Base-by-base conservation (phyloP, 2,888 invertebrate species). In the Aradus depressus region DNA sequence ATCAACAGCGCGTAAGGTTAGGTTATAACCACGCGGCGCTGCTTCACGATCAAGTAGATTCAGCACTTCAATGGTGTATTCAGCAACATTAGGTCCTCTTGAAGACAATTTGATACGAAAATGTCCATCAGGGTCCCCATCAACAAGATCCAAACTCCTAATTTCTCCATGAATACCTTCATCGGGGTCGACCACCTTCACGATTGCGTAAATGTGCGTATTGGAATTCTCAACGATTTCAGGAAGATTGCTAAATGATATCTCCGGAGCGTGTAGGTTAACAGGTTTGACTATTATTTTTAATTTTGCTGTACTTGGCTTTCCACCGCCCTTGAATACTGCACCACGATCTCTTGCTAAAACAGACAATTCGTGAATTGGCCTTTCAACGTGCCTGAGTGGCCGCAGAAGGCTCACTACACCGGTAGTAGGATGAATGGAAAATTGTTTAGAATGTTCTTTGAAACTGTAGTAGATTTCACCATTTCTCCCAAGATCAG, bases 401-500 rank as follows among this genome's bases (percentile, higher is more conserved):
- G 81, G 80, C 58, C 86, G 77, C 35, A 90, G 87, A 16, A 92
- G 72, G 14, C 84, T 83, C 53, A 96, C 79, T 22, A 87, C 79
- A 8, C 96, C 96, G 41, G 85, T 85, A 49, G 90, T 87, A 2
- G 95, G 92, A 68, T 97, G 92, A 51, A 98, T 81, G 28, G 90
- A 84, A 67, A 96, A 97, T 62, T 80, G 81, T 64, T 86, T 83
- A 38, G 83, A 87, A 52, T 16, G 78, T 75, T 86, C 81, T 44
- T 78, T 73, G 63, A 97, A 81, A 67, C 90, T 92, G 71, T 95
- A 97, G 71, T 96, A 96, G 61, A 97, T 89, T 72, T 96, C 92
- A 1, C 95, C 93, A 68, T 97, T 97, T 62, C 90, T 75, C 2
- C 96, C 97, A 28, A 89, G 73, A 68, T 98, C 97, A 3, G 97